A percentile compares a stretch with the other conserved stretches of the same genome.
These are phyloP conservation scores for Nineta flava DNA, from an alignment of 2,888 invertebrate species.

Conservation along the genomic window DNA sequence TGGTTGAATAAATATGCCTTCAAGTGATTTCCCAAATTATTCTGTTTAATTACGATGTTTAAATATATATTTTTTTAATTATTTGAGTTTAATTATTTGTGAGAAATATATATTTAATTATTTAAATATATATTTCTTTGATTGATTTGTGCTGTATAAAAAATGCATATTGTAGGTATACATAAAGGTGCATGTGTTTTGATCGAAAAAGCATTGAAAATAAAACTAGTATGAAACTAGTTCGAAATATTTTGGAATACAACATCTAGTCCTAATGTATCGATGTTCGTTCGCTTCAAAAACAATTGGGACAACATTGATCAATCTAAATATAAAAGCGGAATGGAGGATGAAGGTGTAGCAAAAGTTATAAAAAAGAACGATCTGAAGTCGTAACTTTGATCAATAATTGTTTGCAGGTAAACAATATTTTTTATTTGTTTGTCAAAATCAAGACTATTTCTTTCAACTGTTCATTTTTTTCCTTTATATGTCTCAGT, in stretches of 20 bases:
- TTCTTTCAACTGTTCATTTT: too few species aligned
- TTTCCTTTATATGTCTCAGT: too few species aligned
- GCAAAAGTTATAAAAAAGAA: background rate
- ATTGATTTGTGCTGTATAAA: too few species aligned
- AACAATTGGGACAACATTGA: conserved; percentile 3
- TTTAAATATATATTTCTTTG: too few species aligned
- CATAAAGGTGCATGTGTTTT: conserved; percentile 10
- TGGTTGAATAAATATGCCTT: background rate
- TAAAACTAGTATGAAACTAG: conserved; percentile 9
- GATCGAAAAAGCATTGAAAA: conserved; percentile 9
- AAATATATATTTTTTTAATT: background rate
- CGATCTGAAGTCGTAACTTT: too few species aligned
- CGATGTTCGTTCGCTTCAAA: conserved; percentile 5
- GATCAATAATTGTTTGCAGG: too few species aligned
- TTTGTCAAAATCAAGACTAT: too few species aligned
- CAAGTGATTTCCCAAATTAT: background rate
- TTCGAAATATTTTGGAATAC: conserved; percentile 5
- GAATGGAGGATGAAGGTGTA: background rate
- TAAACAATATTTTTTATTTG: too few species aligned
- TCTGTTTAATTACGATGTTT: background rate
- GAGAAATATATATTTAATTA: too few species aligned
- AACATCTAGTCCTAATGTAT: conserved; percentile 7
- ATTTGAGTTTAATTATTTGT: too few species aligned
- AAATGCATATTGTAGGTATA: conserved; percentile 5
- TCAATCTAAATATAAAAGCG: conserved; percentile 1